Percentiles rank a stretch among this genome's conserved stretches.
Evolutionary conservation across 1,140 invertebrate genomes (phyloP).

Genomic region (Calliopsis andreniformis): DNA sequence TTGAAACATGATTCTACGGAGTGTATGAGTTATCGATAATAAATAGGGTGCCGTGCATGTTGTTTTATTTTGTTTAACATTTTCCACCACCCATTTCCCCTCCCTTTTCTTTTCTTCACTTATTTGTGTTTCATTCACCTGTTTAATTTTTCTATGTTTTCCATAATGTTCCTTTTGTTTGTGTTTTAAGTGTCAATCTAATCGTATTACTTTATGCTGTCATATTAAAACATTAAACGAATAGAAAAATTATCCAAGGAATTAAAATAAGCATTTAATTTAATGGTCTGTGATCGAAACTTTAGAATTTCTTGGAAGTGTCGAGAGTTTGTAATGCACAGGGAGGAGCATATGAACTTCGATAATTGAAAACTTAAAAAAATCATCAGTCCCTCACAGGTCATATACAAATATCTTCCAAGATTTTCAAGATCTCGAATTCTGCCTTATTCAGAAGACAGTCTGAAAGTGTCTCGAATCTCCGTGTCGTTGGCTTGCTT

Average conservation of each 20-base stretch:
- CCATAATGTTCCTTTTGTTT: not conserved
- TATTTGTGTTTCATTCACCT: not conserved
- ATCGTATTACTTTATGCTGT: not conserved
- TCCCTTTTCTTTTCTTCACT: not conserved
- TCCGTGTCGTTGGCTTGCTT: too few species aligned
- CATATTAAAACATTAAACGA: not conserved
- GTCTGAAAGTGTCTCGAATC: too few species aligned
- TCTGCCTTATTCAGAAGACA: too few species aligned
- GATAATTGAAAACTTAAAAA: too few species aligned
- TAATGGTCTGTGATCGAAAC: too few species aligned
- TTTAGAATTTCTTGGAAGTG: too few species aligned
- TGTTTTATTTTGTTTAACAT: conserved; percentile 62
- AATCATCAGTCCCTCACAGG: too few species aligned
- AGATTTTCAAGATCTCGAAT: too few species aligned
- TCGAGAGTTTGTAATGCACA: too few species aligned
- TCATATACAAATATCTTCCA: too few species aligned
- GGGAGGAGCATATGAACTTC: too few species aligned
- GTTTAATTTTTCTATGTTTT: not conserved
- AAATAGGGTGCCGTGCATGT: conserved; percentile 70
- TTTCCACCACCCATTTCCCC: not conserved
- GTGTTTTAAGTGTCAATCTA: not conserved
- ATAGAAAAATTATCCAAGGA: not conserved
- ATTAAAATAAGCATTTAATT: too few species aligned
- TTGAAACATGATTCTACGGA: conserved; percentile 10
- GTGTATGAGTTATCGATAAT: conserved; percentile 55